phyloP scores from a whole-genome alignment of 2,888 invertebrate genomes.

The Nomada lathburiana region DNA sequence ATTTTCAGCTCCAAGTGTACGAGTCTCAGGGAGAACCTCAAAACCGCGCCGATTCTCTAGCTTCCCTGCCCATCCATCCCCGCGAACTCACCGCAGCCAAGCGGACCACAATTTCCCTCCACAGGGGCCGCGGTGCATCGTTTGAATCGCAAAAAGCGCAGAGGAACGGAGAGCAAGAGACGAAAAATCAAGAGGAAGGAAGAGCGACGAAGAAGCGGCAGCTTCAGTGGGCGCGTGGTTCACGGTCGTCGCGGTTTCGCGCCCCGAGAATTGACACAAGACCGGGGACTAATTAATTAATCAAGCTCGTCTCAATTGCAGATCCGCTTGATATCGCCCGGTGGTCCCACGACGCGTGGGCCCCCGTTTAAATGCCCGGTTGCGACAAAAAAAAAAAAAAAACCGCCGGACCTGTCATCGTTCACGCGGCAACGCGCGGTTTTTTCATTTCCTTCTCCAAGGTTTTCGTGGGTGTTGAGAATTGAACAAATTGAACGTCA shows the following conservation, averaged over 20 bases:
- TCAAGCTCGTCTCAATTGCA: slow-evolving; percentile 79
- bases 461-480: slow-evolving; percentile 20
- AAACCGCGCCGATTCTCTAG: slow-evolving; percentile 3
- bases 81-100: neutral
- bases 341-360: slow-evolving; percentile 52
- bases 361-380: slow-evolving; percentile 58
- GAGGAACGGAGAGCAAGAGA: neutral
- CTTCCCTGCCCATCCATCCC: neutral
- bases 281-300: slow-evolving; percentile 80
- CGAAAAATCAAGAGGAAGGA: neutral
- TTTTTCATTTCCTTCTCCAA: neutral
- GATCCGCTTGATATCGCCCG: slow-evolving; percentile 56
- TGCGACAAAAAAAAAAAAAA: slow-evolving; percentile 47
- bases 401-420: slow-evolving; percentile 27
- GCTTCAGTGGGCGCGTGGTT: slow-evolving; percentile 73
- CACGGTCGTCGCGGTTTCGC: slow-evolving; percentile 71
- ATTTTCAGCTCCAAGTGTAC: neutral
- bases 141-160: neutral
- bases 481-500: slow-evolving; percentile 37
- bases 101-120: neutral
- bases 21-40: neutral
- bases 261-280: slow-evolving; percentile 67
- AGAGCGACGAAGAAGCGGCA: neutral
- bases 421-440: slow-evolving; percentile 3
- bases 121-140: neutral